Conservation (phyloP, 2,113 vertebrate genomes). For the Tiliqua scincoides region DNA sequence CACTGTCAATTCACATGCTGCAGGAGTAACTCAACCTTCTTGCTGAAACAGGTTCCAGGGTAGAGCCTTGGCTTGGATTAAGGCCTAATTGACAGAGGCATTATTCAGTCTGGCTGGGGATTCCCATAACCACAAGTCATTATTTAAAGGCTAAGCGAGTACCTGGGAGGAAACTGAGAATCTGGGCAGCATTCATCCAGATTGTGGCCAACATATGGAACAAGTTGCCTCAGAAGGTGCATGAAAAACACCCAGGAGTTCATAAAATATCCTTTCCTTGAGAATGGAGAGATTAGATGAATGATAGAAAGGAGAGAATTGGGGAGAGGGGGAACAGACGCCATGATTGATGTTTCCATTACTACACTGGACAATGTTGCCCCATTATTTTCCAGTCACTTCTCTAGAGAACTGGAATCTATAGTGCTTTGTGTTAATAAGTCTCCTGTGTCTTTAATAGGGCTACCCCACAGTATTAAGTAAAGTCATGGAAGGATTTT, state of each 20-base stretch:
- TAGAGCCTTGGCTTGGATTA: background rate
- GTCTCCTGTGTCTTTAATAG: background rate
- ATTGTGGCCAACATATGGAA: conserved; percentile 13
- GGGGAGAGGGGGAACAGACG: background rate
- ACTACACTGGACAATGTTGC: background rate
- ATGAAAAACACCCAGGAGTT: background rate
- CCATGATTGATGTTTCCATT: background rate
- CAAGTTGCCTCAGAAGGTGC: conserved; percentile 18
- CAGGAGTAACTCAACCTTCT: background rate
- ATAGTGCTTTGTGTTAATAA: background rate
- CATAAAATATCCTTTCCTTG: background rate
- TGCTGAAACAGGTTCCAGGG: background rate
- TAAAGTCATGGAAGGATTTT: background rate
- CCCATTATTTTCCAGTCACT: too few species aligned
- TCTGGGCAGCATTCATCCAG: background rate
- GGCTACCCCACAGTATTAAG: too few species aligned
- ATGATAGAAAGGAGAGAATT: background rate
- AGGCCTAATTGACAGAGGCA: rapidly evolving
- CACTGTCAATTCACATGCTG: background rate
- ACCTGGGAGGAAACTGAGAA: background rate
- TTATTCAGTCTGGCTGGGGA: rapidly evolving
- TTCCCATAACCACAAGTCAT: background rate
- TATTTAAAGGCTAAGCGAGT: background rate
- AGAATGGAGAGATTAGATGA: rapidly evolving
- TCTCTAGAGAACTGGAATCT: too few species aligned